A percentile compares a stretch with the other conserved stretches of the same genome.
These are phyloP conservation scores for Ophion obscuratus DNA, from an alignment of 2,888 invertebrate genomes.

Conservation along the genomic window DNA sequence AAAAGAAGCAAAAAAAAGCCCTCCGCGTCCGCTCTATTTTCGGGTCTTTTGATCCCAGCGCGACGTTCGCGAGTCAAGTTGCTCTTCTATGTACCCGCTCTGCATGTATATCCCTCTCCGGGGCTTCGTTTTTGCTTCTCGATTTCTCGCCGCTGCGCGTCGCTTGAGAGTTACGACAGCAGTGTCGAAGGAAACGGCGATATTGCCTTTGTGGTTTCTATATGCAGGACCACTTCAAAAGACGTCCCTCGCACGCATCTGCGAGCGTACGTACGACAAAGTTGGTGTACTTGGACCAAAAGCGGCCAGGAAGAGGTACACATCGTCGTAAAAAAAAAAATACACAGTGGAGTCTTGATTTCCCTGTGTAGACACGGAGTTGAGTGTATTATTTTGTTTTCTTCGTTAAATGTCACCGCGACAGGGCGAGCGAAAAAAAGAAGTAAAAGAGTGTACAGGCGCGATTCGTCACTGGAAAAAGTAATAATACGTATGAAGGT, in stretches of 20 bases:
- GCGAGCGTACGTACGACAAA: constrained; percentile 59
- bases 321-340: background rate
- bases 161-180: constrained; percentile 61
- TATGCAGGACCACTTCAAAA: constrained; percentile 54
- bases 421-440: background rate
- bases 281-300: constrained; percentile 4
- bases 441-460: background rate
- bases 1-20: constrained; percentile 40
- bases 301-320: background rate
- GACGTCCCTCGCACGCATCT: constrained; percentile 30
- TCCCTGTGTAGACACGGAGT: background rate
- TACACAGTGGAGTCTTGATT: background rate
- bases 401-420: background rate
- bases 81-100: constrained; percentile 11
- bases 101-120: background rate
- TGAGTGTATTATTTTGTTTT: background rate
- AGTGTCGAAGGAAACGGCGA: constrained; percentile 57
- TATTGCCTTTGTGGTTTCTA: constrained; percentile 37
- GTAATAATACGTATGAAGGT: constrained; percentile 43
- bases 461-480: constrained; percentile 68
- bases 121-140: constrained; percentile 50
- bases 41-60: constrained; percentile 73
- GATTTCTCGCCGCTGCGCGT: constrained; percentile 59
- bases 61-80: constrained; percentile 53
- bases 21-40: constrained; percentile 71